A percentile compares a stretch with the other conserved stretches of the same genome.
Evolutionary conservation across 1,140 invertebrate genomes (phyloP).

Genomic region (Drosophila gunungcola): DNA sequence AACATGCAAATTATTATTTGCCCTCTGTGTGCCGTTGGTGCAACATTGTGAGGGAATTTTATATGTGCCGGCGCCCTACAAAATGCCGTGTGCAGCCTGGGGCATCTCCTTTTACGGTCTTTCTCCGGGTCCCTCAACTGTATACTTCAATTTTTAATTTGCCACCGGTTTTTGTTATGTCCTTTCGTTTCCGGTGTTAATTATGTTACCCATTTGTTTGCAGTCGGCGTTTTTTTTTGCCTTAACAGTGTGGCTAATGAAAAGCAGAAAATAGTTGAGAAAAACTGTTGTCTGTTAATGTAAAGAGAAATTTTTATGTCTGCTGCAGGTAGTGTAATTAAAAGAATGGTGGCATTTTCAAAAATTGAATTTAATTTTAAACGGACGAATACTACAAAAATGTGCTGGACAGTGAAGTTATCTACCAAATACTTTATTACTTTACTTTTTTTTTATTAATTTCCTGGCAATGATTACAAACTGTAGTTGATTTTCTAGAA

Average conservation of each 20-base stretch:
- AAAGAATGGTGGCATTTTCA: background rate
- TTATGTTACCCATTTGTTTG: constrained; percentile 41
- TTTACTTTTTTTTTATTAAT: constrained; percentile 7
- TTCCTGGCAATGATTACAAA: constrained; percentile 15
- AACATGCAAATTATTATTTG: constrained; percentile 65
- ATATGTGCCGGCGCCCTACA: constrained; percentile 36
- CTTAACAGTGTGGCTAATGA: constrained; percentile 12
- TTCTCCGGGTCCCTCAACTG: background rate
- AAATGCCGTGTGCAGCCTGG: constrained; percentile 26
- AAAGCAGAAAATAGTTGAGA: constrained; percentile 21
- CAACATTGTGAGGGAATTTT: constrained; percentile 63
- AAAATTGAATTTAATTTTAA: too few species aligned
- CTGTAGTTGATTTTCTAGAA: constrained; percentile 21
- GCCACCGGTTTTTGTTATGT: constrained; percentile 27
- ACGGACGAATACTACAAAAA: too few species aligned
- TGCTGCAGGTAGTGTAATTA: background rate
- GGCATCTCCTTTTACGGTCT: constrained; percentile 9
- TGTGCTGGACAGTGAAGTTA: too few species aligned
- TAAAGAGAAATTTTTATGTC: constrained; percentile 14
- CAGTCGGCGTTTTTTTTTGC: background rate
- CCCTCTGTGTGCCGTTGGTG: constrained; percentile 30
- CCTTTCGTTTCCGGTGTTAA: constrained; percentile 28
- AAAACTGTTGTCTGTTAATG: constrained; percentile 9
- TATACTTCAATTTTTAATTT: constrained; percentile 46
- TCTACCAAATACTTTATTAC: background rate